Evolutionary conservation across 2,113 vertebrate species (phyloP).

Genomic region (Plotosus lineatus): DNA sequence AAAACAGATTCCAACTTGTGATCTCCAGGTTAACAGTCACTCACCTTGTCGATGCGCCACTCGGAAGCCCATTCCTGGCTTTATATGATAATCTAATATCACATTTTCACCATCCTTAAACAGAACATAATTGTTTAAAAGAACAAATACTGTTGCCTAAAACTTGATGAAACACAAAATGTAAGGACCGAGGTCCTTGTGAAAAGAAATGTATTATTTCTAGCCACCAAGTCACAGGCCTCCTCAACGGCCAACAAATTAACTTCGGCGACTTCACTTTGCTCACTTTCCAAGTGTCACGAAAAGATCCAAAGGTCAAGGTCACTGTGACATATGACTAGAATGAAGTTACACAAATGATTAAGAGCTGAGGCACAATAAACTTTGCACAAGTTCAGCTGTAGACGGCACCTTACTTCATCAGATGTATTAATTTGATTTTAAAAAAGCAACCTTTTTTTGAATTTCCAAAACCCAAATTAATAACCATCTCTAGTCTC

Average conservation of each 20-base stretch:
- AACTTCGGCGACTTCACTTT: conserved; percentile 7
- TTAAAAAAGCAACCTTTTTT: conserved; percentile 11
- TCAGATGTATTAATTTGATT: background rate
- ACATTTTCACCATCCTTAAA: conserved; percentile 2
- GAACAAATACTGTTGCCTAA: conserved; percentile 8
- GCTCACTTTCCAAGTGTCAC: conserved; percentile 18
- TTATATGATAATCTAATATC: background rate
- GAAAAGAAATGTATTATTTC: conserved; percentile 25
- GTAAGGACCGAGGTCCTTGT: background rate
- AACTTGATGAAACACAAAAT: background rate
- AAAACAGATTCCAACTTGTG: too few species aligned
- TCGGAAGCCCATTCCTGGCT: too few species aligned
- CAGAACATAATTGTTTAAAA: background rate
- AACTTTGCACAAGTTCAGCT: conserved; percentile 20
- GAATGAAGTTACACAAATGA: conserved; percentile 20
- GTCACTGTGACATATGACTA: conserved; percentile 4
- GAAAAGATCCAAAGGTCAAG: conserved; percentile 16
- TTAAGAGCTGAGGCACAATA: conserved; percentile 34
- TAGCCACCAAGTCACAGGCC: background rate
- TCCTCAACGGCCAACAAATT: background rate
- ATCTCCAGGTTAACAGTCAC: too few species aligned
- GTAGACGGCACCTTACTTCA: background rate
- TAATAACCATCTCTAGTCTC: conserved; percentile 1
- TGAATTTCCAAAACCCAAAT: conserved; percentile 1
- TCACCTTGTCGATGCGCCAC: too few species aligned